Evolutionary conservation across 1,140 invertebrate genomes (phyloP).

Genomic region (Zaprionus ghesquierei): DNA sequence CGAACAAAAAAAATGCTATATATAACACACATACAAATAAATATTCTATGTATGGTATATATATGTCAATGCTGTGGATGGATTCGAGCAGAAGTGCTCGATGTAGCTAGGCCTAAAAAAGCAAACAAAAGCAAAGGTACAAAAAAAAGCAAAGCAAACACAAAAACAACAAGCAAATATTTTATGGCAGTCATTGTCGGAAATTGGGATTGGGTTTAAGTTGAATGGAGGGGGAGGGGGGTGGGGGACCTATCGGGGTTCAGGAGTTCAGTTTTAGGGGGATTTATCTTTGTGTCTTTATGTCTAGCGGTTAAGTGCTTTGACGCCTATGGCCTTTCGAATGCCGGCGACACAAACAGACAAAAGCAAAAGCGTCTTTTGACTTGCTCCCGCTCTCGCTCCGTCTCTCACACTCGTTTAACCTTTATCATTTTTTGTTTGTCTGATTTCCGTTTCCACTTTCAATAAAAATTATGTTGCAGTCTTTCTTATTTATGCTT

Average conservation of each 20-base stretch:
- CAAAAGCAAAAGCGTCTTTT: constrained; percentile 34
- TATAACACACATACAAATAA: constrained; percentile 5
- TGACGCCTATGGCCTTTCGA: constrained; percentile 59
- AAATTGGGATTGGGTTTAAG: constrained; percentile 41
- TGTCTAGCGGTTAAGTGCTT: constrained; percentile 72
- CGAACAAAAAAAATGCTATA: constrained; percentile 3
- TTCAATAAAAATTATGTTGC: constrained; percentile 36
- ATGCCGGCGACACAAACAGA: constrained; percentile 43
- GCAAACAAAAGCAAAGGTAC: constrained; percentile 35
- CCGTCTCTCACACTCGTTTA: constrained; percentile 9
- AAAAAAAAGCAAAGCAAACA: constrained; percentile 10
- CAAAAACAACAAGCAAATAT: constrained; percentile 53
- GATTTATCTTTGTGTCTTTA: constrained; percentile 61
- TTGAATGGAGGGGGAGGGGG: background rate
- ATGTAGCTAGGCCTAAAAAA: constrained; percentile 41
- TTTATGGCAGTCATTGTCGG: constrained; percentile 72
- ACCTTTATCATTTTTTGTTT: constrained; percentile 45
- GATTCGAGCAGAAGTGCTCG: constrained; percentile 22
- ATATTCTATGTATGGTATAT: constrained; percentile 16
- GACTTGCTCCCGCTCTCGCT: background rate
- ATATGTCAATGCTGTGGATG: constrained; percentile 1
- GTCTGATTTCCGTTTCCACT: background rate
- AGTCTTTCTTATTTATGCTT: constrained; percentile 38
- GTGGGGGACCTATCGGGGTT: constrained; percentile 16
- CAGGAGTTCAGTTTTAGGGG: constrained; percentile 20